Base-by-base conservation (phyloP, 2,888 invertebrate genomes). In the Acheta domesticus region DNA sequence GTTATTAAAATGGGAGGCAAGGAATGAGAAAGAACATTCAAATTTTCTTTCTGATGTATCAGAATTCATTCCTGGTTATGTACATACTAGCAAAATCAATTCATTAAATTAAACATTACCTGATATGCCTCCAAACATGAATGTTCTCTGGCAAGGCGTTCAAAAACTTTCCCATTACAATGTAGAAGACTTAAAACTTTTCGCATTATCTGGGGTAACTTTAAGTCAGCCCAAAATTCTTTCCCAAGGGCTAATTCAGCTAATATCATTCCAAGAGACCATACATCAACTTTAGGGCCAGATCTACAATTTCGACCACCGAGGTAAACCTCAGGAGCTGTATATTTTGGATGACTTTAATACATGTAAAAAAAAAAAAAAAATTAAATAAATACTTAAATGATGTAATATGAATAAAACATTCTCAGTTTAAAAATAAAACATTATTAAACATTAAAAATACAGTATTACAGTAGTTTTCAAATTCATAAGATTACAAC, bases 231-330 rank as follows among this genome's bases (percentile, higher is more conserved):
- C 95, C 95, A 96, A 12, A 96, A 87, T 81, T 90, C 89, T 81
- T 89, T 89, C 79, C 92, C 91, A 74, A 96, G 87, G 80, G 93
- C 88, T 8, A 96, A 86, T 87, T 98, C 97, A 0, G 94, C 88
- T 50, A 98, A 86, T 81, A 98, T 92, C 80, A 99, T 92, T n/a
- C 97, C 99, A 81, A 97, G 88, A 1, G 96, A 93, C 99, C 99
- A 99, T 49, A 97, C 90, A 87, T 99, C 99, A 21, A 93, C 93
- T 86, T 96, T 94, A 0, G 92, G 91, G 77, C 94, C 93, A 81
- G 88, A 88, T 79, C 85, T 83, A 49, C 83, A 81, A 49, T 85
- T 84, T 78, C 91, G 90, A 48, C 91, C 91, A 78, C 90, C 90
- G 4, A 94, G 85, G 83, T 95, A 91, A 73, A 94, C 91, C 88